Evolutionary conservation across 2,113 vertebrate species (phyloP).

Genomic region (Calonectris borealis): DNA sequence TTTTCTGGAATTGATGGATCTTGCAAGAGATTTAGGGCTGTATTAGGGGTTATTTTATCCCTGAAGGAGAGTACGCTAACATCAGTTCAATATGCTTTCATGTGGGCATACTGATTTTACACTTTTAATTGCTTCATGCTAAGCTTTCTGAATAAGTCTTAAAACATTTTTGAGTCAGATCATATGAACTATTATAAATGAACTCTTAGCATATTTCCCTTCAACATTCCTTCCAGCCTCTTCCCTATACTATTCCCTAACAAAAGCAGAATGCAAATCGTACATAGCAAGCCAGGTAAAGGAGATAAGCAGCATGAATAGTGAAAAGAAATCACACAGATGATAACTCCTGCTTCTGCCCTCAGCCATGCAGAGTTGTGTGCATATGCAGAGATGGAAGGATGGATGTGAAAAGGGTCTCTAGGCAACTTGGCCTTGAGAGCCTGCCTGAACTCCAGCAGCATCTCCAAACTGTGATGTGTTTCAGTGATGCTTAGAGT

Average conservation of each 20-base stretch:
- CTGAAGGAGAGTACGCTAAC: neutral
- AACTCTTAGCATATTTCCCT: neutral
- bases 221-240: neutral
- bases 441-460: neutral
- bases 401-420: neutral
- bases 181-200: neutral
- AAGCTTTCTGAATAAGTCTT: neutral
- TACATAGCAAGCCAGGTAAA: neutral
- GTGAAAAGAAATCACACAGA: neutral
- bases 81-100: neutral
- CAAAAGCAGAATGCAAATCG: neutral
- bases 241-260: neutral
- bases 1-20: neutral
- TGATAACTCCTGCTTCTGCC: neutral
- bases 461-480: neutral
- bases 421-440: neutral
- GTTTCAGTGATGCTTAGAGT: neutral
- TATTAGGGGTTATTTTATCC: neutral
- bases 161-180: neutral
- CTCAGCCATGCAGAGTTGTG: neutral
- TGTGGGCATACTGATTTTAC: neutral
- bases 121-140: neutral
- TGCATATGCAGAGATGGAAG: neutral
- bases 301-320: neutral
- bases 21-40: neutral